These are phyloP conservation scores for Microctonus hyperodae DNA, from an alignment of 2,888 invertebrate species.

Conservation along the genomic window DNA sequence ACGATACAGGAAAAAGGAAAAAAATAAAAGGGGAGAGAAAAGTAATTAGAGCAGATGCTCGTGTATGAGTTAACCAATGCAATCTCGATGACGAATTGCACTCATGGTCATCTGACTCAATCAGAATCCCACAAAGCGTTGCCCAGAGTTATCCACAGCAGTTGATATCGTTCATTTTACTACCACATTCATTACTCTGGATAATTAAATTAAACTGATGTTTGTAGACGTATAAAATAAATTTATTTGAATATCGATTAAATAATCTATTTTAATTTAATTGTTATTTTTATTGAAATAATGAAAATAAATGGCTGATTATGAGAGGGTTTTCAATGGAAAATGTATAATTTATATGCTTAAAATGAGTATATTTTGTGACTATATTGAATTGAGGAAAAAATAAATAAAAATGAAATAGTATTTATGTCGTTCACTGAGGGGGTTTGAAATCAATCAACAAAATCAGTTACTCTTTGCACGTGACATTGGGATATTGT, in stretches of 20 bases:
- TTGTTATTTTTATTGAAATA: too few relatives aligned
- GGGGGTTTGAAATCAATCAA: background rate
- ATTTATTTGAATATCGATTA: background rate
- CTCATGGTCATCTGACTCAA: constrained; percentile 40
- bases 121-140: constrained; percentile 47
- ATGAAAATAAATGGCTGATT: too few relatives aligned
- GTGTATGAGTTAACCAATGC: constrained; percentile 39
- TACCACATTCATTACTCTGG: background rate
- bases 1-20: too few relatives aligned
- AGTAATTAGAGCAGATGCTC: constrained; percentile 45
- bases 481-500: background rate
- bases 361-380: background rate
- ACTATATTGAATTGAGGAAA: too few relatives aligned
- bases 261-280: background rate
- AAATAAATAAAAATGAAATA: too few relatives aligned
- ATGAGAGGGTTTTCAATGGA: too few relatives aligned
- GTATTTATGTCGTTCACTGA: too few relatives aligned
- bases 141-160: constrained; percentile 32
- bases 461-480: background rate
- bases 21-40: constrained; percentile 22
- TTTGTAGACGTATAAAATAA: background rate
- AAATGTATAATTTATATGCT: too few relatives aligned
- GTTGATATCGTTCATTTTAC: constrained; percentile 3
- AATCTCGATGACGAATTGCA: constrained; percentile 43
- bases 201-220: background rate